Evolutionary conservation across 2,113 vertebrate species (phyloP), one percentile per base, ranked within the genome.

Genomic region (Struthidea cinerea): DNA sequence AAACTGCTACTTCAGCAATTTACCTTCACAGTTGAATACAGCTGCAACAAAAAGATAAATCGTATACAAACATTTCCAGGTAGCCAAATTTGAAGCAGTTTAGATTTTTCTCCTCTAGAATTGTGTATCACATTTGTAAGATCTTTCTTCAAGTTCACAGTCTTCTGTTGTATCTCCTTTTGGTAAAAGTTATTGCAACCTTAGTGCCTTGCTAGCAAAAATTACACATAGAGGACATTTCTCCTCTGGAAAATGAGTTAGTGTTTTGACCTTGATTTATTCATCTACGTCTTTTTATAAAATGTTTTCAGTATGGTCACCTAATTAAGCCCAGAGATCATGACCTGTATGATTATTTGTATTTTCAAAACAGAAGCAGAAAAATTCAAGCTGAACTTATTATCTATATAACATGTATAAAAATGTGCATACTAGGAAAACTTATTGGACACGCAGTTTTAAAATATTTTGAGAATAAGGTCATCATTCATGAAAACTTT

Each of bases 1-100:
- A 95, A 96, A 95, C 69, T 92, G 95, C 96, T 90, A 88, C 68
- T 94, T 96, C 94, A 95, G 95, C 96, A 93, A 23, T 82, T 97
- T 96, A 84, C 78, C 56, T 93, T 96, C 61, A 69, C 75, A 91
- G 88, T 23, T 90, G 71, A 91, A 93, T 93, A 86, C 69, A 93
- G 90, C 68, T 93, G 92, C 68, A 93, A 88, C 47, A 84, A 65
- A 91, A 87, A 95, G 69, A 95, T 89, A 93, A 96, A 96, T 96
- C 50, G 91, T 57, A 71, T 42, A 74, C 49, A 70, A 94, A 93
- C 37, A 76, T 63, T 78, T 94, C 41, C 84, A 95, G 84, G 91
- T 68, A 88, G 50, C 26, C 84, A 91, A 90, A 90, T 94, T 90
- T 91, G 32, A 90, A 32, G 21, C 16, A 77, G 79, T 80, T 96